A percentile compares a stretch with the other conserved stretches of the same genome.
phyloP scores from a whole-genome alignment of 2,797 vertebrate species.

The Columba guinea region DNA sequence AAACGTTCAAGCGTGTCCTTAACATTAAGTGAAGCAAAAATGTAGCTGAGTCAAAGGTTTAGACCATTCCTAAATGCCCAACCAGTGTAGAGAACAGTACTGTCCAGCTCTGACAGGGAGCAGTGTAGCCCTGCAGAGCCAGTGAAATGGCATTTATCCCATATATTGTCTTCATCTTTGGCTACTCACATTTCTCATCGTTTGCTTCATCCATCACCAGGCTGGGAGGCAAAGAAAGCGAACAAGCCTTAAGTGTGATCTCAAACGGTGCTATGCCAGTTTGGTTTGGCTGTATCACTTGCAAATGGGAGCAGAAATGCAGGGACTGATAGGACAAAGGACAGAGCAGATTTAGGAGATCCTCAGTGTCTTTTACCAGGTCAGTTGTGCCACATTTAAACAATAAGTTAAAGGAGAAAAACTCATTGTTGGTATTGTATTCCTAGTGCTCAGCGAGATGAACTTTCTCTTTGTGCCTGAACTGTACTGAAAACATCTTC shows the following conservation, averaged over 20 bases:
- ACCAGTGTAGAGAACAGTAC: not conserved
- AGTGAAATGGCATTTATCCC: not conserved
- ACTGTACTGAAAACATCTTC: not conserved
- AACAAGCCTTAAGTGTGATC: not conserved
- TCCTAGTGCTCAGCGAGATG: not conserved
- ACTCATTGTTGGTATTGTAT: accelerated
- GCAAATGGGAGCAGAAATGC: not conserved
- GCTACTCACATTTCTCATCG: accelerated
- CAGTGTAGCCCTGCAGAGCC: not conserved
- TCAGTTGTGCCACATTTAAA: not conserved
- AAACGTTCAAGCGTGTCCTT: not conserved
- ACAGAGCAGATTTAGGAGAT: not conserved
- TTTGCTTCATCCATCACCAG: not conserved
- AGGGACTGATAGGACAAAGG: not conserved
- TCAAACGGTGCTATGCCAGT: too few relatives aligned
- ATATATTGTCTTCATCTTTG: not conserved
- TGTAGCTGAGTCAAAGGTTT: not conserved
- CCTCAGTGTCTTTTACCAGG: not conserved
- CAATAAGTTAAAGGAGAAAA: not conserved
- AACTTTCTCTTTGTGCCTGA: not conserved
- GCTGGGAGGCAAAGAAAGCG: not conserved
- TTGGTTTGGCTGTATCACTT: not conserved
- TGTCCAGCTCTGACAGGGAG: not conserved
- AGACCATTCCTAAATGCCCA: not conserved
- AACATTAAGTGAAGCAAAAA: not conserved